phyloP scores from a whole-genome alignment of 2,797 vertebrate genomes.

The Amblyraja radiata region DNA sequence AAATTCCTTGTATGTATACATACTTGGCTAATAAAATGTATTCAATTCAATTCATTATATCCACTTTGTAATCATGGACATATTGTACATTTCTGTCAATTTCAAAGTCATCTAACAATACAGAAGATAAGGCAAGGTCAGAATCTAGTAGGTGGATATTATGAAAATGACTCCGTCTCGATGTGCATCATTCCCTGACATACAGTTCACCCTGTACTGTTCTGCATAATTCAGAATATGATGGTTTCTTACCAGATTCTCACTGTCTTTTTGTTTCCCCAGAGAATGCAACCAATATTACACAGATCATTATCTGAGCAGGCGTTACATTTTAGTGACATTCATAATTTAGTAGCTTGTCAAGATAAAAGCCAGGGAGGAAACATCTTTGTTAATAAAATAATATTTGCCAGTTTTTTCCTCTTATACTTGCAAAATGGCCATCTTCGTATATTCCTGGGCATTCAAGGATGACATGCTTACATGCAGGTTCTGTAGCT shows the following conservation, averaged over 20 bases:
- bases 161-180: neutral
- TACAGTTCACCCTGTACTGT: neutral
- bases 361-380: neutral
- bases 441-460: too few relatives aligned
- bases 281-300: too few relatives aligned
- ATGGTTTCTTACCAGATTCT: neutral
- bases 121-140: neutral
- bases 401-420: neutral
- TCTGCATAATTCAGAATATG: neutral
- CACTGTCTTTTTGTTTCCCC: neutral
- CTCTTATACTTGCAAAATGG: neutral
- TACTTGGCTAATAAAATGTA: too few relatives aligned
- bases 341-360: neutral
- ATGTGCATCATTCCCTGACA: neutral
- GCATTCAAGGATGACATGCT: too few relatives aligned
- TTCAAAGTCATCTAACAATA: neutral
- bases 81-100: neutral
- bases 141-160: neutral
- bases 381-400: neutral
- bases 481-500: too few relatives aligned
- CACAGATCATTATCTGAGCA: neutral
- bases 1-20: too few relatives aligned
- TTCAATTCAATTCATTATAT: neutral
- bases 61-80: neutral
- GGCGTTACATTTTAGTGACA: neutral